Conservation (phyloP, 2,888 invertebrate genomes). For the Drosophila mettleri region DNA sequence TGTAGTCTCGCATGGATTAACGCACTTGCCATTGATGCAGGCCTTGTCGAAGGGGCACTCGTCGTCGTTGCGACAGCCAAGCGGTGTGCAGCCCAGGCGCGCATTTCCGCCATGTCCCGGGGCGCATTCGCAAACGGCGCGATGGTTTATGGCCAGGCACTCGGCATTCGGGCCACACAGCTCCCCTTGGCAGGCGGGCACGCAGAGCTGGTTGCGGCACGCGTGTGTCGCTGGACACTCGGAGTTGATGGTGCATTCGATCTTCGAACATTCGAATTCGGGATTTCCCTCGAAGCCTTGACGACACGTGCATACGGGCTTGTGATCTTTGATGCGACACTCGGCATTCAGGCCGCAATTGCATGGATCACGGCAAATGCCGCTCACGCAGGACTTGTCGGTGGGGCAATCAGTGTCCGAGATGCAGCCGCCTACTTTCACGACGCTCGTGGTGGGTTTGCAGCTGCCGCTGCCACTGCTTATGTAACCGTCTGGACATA, state of each 20-base stretch:
- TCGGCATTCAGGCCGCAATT: slow-evolving; percentile 94
- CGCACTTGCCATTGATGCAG: slow-evolving; percentile 92
- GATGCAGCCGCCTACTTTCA: slow-evolving; percentile 89
- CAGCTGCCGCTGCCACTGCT: slow-evolving; percentile 93
- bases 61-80: slow-evolving; percentile 91
- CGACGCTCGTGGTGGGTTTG: slow-evolving; percentile 89
- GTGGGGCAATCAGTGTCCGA: slow-evolving; percentile 91
- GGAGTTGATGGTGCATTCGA: slow-evolving; percentile 90
- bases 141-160: slow-evolving; percentile 92
- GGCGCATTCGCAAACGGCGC: slow-evolving; percentile 93
- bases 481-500: slow-evolving; percentile 94
- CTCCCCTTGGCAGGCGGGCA: slow-evolving; percentile 91
- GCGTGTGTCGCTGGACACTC: slow-evolving; percentile 93
- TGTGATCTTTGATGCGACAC: slow-evolving; percentile 93
- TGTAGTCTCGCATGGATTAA: slow-evolving; percentile 89
- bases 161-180: slow-evolving; percentile 92
- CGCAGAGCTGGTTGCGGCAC: slow-evolving; percentile 93
- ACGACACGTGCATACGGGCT: slow-evolving; percentile 94
- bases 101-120: slow-evolving; percentile 94
- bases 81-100: slow-evolving; percentile 90
- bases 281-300: slow-evolving; percentile 94
- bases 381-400: slow-evolving; percentile 92
- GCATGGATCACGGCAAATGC: slow-evolving; percentile 93
- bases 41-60: slow-evolving; percentile 93
- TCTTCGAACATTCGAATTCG: slow-evolving; percentile 91